Evolutionary conservation across 1,140 invertebrate genomes (phyloP).

Genomic region (Archivesica marissinica): DNA sequence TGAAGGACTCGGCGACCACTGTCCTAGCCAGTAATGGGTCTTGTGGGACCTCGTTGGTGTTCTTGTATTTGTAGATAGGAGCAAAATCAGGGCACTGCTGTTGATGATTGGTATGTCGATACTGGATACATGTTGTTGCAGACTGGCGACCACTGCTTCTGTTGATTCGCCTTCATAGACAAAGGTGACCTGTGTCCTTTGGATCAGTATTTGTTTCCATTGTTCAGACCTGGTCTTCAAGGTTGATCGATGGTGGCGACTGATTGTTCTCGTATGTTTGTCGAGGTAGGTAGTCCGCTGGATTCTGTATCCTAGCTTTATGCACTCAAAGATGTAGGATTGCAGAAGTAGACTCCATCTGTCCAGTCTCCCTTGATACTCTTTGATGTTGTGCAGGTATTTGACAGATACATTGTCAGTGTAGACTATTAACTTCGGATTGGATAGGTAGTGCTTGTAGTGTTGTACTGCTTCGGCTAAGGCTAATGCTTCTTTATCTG

Average conservation of each 20-base stretch:
- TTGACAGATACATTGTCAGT: slow-evolving; percentile 60
- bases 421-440: slow-evolving; percentile 43
- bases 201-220: neutral
- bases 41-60: neutral
- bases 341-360: slow-evolving; percentile 59
- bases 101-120: neutral
- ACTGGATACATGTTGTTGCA: neutral
- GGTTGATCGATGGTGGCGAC: neutral
- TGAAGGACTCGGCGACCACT: neutral
- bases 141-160: neutral
- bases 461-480: slow-evolving; percentile 53
- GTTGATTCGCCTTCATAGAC: neutral
- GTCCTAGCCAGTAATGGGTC: neutral
- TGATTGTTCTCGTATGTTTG: neutral
- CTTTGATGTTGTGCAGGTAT: slow-evolving; percentile 59
- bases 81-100: neutral
- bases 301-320: slow-evolving; percentile 45
- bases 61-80: neutral
- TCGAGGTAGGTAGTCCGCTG: neutral
- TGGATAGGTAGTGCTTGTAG: slow-evolving; percentile 41
- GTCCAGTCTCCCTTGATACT: slow-evolving; percentile 39
- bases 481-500: slow-evolving; percentile 62
- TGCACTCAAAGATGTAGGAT: slow-evolving; percentile 53
- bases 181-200: neutral
- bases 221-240: neutral